Base-by-base conservation (phyloP, 2,797 vertebrate genomes). In the Threskiornis aethiopicus region DNA sequence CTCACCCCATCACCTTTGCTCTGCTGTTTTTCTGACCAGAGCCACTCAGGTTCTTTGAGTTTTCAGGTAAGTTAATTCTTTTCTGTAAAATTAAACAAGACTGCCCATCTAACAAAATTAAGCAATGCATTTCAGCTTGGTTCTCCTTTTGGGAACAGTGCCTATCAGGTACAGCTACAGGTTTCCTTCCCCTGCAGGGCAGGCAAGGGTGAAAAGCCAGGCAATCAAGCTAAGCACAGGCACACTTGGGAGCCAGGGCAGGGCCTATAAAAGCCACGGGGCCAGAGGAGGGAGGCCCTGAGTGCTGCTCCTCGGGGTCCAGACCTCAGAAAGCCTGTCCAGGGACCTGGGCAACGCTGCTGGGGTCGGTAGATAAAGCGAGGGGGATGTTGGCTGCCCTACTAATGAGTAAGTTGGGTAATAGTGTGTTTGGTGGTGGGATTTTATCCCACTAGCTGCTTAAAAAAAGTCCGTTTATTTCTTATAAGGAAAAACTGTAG, bases 201-300 rank as follows among this genome's bases (percentile, higher is more conserved):
- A 58, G 37, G 42, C 8, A 46, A 51, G 59, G 42, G 64, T 71
- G 76, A 61, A 47, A 37, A 4, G 8, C 8, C 33, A 9, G n/a
- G 33, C 69, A n/a, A 54, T 28, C 61, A 39, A 4, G 39, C 20
- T 8, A 31, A 55, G 41, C 29, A 2, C 16, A 20, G 62, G 25
- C 67, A 54, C 44, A 9, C n/a, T 3, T 17, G 62, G 61, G 44
- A 39, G 46, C 35, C 10, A 9, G 59, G 59, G 41, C 59, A 57
- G 73, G 86, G 16, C 67, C 69, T 41, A n/a, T 51, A 81, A 79
- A 87, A 77, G 25, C 71, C 42, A 6, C 1, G 1, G 17, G 22
- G 22, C 9, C 0, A 2, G 41, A 25, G 3, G 2, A 6, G 4
- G 9, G 57, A 8, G 11, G 31, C 0, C 1, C 0, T 0, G 0